phyloP scores from a whole-genome alignment of 1,140 invertebrate species.

The Drosophila sturtevanti region DNA sequence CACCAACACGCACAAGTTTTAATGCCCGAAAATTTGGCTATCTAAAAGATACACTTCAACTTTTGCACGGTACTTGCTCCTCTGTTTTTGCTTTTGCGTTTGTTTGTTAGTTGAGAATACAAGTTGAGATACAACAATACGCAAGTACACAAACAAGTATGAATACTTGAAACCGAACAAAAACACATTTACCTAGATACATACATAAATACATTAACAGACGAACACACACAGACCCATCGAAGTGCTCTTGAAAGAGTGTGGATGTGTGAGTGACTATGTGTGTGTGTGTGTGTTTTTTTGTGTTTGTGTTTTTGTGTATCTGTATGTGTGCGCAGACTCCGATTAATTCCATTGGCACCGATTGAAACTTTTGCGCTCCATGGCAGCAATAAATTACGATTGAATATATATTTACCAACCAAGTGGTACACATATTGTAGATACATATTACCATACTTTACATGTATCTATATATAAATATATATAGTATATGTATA shows the following conservation, averaged over 20 bases:
- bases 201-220: conserved; percentile 64
- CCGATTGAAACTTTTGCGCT: conserved; percentile 76
- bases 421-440: conserved; percentile 21
- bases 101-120: conserved; percentile 7
- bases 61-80: neutral
- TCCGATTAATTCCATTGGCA: conserved; percentile 78
- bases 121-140: neutral
- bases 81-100: neutral
- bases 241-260: conserved; percentile 16
- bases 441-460: neutral
- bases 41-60: conserved; percentile 9
- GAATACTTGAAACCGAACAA: conserved; percentile 36
- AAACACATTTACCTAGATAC: conserved; percentile 46
- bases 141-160: conserved; percentile 36
- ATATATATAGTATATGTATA: too few relatives aligned
- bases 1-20: conserved; percentile 1
- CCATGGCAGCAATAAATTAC: conserved; percentile 76
- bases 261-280: neutral
- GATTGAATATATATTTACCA: conserved; percentile 48
- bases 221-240: conserved; percentile 42
- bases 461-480: conserved; percentile 2
- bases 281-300: conserved; percentile 37
- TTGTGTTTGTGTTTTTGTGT: conserved; percentile 33
- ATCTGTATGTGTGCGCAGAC: conserved; percentile 48
- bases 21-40: conserved; percentile 6